Conservation (phyloP, 2,797 vertebrate genomes). For the Coregonus ussuriensis region DNA sequence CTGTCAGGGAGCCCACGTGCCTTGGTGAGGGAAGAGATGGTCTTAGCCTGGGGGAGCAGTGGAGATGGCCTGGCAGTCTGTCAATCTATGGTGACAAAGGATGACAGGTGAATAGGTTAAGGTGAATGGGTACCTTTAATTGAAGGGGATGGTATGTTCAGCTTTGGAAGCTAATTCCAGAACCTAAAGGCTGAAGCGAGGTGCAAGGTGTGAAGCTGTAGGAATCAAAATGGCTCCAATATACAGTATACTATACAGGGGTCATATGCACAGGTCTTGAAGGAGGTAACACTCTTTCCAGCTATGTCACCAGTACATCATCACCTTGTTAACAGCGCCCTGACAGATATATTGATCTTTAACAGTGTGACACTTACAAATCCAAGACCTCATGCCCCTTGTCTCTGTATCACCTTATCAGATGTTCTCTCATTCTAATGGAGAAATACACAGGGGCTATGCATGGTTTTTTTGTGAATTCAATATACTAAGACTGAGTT, state of each 20-base stretch:
- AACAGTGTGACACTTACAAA: background rate
- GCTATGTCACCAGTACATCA: background rate
- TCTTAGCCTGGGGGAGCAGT: too few species aligned
- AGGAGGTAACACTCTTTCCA: background rate
- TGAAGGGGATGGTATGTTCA: background rate
- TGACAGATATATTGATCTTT: constrained; percentile 3
- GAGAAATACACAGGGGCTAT: background rate
- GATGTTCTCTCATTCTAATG: background rate
- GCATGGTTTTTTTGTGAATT: background rate
- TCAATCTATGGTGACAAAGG: background rate
- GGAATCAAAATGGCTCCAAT: background rate
- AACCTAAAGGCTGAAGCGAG: background rate
- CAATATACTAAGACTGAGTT: background rate
- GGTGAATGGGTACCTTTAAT: background rate
- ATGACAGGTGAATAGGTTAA: background rate
- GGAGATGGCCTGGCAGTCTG: too few species aligned
- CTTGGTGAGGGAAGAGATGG: too few species aligned
- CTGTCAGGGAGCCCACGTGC: too few species aligned
- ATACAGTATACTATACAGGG: too few species aligned
- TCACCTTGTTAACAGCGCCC: background rate
- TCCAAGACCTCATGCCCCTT: background rate
- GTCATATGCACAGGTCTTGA: background rate
- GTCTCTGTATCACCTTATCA: background rate
- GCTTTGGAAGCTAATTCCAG: background rate
- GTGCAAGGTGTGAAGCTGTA: background rate